Evolutionary conservation across 2,888 invertebrate genomes (phyloP).

Genomic region (Andrena praecox): DNA sequence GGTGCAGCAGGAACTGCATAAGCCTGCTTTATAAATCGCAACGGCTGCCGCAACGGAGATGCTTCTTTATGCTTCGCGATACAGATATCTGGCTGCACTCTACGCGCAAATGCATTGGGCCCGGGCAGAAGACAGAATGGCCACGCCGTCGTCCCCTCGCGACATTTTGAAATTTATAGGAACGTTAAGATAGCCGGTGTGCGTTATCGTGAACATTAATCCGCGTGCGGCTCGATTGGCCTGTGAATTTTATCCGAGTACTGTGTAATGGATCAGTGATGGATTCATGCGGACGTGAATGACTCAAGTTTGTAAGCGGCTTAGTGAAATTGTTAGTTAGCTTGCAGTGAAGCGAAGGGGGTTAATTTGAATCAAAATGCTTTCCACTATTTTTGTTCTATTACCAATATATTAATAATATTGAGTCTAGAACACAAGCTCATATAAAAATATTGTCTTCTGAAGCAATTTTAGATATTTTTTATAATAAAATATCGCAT

Average conservation of each 20-base stretch:
- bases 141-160: constrained; percentile 32
- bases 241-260: constrained; percentile 20
- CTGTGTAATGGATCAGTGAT: constrained; percentile 8
- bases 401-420: no score
- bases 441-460: no score
- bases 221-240: constrained; percentile 38
- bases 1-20: constrained; percentile 23
- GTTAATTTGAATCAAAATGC: no score
- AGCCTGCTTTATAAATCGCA: constrained; percentile 28
- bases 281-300: neutral
- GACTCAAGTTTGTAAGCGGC: neutral
- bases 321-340: neutral
- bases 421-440: no score
- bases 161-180: constrained; percentile 41
- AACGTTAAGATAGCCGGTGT: constrained; percentile 45
- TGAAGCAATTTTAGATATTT: no score
- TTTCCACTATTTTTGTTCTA: no score
- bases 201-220: constrained; percentile 47
- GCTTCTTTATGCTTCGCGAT: constrained; percentile 44
- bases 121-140: constrained; percentile 10
- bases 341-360: neutral
- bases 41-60: constrained; percentile 19
- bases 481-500: no score
- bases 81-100: constrained; percentile 38
- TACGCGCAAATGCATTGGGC: constrained; percentile 13